Percentiles rank a stretch among this genome's conserved stretches.
Evolutionary conservation across 2,113 vertebrate species (phyloP).

Genomic region (Spermophilus dauricus): DNA sequence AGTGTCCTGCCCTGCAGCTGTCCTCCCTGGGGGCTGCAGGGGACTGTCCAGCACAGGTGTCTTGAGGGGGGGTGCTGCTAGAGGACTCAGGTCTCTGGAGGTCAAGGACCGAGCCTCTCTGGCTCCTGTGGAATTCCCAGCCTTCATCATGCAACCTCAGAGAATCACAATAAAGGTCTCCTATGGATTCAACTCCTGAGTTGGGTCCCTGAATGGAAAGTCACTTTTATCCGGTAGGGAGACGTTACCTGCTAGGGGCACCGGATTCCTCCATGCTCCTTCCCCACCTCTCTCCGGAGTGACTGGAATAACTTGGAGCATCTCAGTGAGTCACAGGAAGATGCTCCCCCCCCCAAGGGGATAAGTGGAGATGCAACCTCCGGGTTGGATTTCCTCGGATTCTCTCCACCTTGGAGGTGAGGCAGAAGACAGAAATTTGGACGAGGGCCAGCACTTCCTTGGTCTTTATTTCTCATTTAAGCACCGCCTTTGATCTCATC

Average conservation of each 20-base stretch:
- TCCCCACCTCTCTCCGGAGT: neutral
- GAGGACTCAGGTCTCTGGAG: neutral
- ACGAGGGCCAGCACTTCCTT: neutral
- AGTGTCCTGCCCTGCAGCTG: neutral
- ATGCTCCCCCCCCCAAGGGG: neutral
- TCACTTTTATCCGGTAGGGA: neutral
- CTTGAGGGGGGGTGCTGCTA: neutral
- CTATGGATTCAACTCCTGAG: neutral
- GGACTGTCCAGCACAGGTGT: too few species aligned
- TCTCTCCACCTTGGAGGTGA: neutral
- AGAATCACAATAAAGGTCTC: neutral
- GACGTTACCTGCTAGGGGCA: neutral
- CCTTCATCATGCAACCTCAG: accelerated
- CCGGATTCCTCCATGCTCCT: accelerated
- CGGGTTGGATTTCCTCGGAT: neutral
- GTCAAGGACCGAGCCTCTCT: neutral
- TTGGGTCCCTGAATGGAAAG: neutral
- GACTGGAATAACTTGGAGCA: neutral
- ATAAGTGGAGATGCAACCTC: accelerated
- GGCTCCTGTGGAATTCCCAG: neutral
- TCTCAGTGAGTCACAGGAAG: neutral
- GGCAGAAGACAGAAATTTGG: neutral
- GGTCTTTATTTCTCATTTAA: neutral
- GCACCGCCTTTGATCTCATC: neutral
- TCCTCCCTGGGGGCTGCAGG: neutral